Evolutionary conservation across 2,797 vertebrate genomes (phyloP).

Genomic region (Poecilia gillii): DNA sequence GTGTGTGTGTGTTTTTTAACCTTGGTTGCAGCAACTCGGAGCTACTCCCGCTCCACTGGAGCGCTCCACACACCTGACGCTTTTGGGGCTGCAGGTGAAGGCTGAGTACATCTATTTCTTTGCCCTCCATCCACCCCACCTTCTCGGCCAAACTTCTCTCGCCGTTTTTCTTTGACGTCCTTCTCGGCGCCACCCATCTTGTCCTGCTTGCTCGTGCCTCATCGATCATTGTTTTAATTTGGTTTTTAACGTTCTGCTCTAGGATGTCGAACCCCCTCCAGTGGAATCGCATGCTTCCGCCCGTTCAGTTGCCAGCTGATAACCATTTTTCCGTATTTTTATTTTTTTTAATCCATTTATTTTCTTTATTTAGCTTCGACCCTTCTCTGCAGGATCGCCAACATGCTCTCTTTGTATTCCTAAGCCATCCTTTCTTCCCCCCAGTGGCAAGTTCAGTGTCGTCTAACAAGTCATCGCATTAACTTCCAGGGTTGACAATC

Average conservation of each 20-base stretch:
- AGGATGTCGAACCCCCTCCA: conserved; percentile 49
- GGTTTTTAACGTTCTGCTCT: conserved; percentile 45
- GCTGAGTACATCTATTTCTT: conserved; percentile 86
- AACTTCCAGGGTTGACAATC: conserved; percentile 52
- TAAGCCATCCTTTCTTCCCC: conserved; percentile 51
- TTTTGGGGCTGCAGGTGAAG: conserved; percentile 98
- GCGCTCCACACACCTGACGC: conserved; percentile 94
- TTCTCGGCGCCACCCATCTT: conserved; percentile 38
- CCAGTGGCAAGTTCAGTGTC: conserved; percentile 52
- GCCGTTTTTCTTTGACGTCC: conserved; percentile 17
- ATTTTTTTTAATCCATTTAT: conserved; percentile 32
- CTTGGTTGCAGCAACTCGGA: conserved; percentile 96
- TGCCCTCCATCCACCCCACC: conserved; percentile 73
- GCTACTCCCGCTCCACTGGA: conserved; percentile 98
- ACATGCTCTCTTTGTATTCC: conserved; percentile 39
- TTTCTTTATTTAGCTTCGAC: conserved; percentile 53
- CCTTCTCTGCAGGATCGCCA: conserved; percentile 37
- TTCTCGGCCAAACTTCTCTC: conserved; percentile 43
- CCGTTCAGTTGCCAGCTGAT: conserved; percentile 59
- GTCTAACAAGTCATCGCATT: conserved; percentile 65
- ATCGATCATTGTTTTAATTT: conserved; percentile 36
- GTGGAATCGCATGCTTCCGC: conserved; percentile 79
- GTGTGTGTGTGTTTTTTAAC: conserved; percentile 75
- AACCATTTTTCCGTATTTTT: conserved; percentile 40
- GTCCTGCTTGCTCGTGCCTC: conserved; percentile 44